Conservation (phyloP, 1,140 invertebrate species). For the Ctenoplectra terminalis region DNA sequence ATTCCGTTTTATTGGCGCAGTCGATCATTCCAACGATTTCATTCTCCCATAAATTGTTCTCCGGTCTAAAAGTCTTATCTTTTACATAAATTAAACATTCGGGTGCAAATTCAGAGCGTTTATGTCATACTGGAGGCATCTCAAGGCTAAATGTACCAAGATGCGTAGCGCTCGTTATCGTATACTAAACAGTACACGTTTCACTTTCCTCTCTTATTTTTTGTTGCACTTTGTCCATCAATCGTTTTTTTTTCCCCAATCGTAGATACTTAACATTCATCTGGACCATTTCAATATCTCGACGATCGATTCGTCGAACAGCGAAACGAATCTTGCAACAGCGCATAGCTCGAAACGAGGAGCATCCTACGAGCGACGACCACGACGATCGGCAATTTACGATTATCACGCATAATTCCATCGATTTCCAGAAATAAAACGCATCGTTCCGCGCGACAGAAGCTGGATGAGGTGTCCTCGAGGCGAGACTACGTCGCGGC, state of each 20-base stretch:
- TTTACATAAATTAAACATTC: slow-evolving; percentile 14
- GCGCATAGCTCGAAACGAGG: not conserved
- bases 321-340: not conserved
- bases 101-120: not conserved
- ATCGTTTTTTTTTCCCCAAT: not conserved
- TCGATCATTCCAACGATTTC: slow-evolving; percentile 16
- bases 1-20: slow-evolving; percentile 12
- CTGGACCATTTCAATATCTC: not conserved
- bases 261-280: not conserved
- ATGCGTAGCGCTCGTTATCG: no score
- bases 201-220: not conserved
- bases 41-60: slow-evolving; percentile 2
- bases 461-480: slow-evolving; percentile 22
- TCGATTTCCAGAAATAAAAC: slow-evolving; percentile 30
- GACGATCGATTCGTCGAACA: not conserved
- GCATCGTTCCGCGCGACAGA: slow-evolving; percentile 12
- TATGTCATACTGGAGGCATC: not conserved
- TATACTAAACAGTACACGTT: not conserved
- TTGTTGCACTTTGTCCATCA: no score
- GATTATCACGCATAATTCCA: slow-evolving; percentile 14
- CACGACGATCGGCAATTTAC: slow-evolving; percentile 8
- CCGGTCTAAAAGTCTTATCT: slow-evolving; percentile 10
- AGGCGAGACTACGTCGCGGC: slow-evolving; percentile 1
- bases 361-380: not conserved
- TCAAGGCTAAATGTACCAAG: not conserved